Evolutionary conservation across 2,888 invertebrate genomes (phyloP).

Genomic region (Temnothorax rugatulus): DNA sequence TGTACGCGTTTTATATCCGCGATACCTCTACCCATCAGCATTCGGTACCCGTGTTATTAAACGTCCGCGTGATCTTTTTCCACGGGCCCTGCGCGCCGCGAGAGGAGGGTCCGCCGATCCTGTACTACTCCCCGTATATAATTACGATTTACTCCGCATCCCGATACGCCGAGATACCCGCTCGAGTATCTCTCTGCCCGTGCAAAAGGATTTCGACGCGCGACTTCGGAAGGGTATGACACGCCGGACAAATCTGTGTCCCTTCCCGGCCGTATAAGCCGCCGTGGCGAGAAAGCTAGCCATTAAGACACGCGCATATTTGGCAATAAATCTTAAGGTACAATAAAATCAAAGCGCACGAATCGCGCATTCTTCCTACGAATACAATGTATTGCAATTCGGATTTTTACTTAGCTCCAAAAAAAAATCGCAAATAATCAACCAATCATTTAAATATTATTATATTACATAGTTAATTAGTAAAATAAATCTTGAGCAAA

Average conservation of each 20-base stretch:
- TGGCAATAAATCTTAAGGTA: slow-evolving; percentile 37
- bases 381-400: background rate
- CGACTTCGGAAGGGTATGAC: slow-evolving; percentile 61
- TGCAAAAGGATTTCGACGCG: slow-evolving; percentile 65
- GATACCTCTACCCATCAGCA: slow-evolving; percentile 69
- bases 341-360: slow-evolving; percentile 46
- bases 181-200: slow-evolving; percentile 63
- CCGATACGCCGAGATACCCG: slow-evolving; percentile 69
- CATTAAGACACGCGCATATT: slow-evolving; percentile 45
- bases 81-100: slow-evolving; percentile 63
- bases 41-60: slow-evolving; percentile 75
- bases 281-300: slow-evolving; percentile 47
- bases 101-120: slow-evolving; percentile 68
- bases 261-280: slow-evolving; percentile 34
- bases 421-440: background rate
- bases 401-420: background rate
- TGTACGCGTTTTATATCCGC: slow-evolving; percentile 56
- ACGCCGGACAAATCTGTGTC: slow-evolving; percentile 63
- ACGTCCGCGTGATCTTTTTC: slow-evolving; percentile 75
- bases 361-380: slow-evolving; percentile 17
- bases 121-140: slow-evolving; percentile 70
- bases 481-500: background rate
- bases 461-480: background rate
- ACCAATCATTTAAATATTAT: background rate
- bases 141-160: slow-evolving; percentile 75